Percentiles rank a stretch among this genome's conserved stretches.
Evolutionary conservation across 2,797 vertebrate species (phyloP).

Genomic region (Carcharodon carcharias): DNA sequence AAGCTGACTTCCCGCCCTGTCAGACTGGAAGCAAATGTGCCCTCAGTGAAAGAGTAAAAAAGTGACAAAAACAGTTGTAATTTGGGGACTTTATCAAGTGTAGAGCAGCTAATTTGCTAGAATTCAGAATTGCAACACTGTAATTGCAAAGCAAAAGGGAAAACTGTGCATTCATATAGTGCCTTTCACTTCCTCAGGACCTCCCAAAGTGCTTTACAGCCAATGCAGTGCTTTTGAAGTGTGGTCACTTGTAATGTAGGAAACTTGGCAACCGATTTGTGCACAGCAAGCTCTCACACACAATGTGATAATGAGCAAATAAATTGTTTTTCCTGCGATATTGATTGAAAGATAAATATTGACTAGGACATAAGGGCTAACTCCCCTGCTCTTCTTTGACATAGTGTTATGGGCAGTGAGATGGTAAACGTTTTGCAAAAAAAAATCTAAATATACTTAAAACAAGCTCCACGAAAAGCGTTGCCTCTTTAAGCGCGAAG

Average conservation of each 20-base stretch:
- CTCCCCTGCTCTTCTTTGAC: neutral
- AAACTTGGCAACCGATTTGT: neutral
- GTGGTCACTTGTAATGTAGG: neutral
- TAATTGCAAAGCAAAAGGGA: neutral
- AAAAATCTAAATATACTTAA: neutral
- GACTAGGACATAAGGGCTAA: no score
- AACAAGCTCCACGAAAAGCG: neutral
- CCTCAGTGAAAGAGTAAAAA: neutral
- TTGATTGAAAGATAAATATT: neutral
- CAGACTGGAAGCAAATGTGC: neutral
- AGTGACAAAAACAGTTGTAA: neutral
- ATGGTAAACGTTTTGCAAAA: neutral
- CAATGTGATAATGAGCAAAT: neutral
- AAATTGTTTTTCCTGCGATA: neutral
- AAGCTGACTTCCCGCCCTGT: neutral
- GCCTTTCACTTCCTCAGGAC: no score
- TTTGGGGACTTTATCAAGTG: neutral
- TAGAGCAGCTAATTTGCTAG: no score
- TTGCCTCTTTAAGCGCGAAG: constrained; percentile 18
- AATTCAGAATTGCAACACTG: no score
- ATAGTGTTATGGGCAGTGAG: neutral
- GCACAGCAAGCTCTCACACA: neutral
- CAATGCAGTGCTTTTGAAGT: neutral
- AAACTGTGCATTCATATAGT: no score
- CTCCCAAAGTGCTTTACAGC: no score